phyloP scores from a whole-genome alignment of 2,888 invertebrate genomes.

The Augochlorella aurata region DNA sequence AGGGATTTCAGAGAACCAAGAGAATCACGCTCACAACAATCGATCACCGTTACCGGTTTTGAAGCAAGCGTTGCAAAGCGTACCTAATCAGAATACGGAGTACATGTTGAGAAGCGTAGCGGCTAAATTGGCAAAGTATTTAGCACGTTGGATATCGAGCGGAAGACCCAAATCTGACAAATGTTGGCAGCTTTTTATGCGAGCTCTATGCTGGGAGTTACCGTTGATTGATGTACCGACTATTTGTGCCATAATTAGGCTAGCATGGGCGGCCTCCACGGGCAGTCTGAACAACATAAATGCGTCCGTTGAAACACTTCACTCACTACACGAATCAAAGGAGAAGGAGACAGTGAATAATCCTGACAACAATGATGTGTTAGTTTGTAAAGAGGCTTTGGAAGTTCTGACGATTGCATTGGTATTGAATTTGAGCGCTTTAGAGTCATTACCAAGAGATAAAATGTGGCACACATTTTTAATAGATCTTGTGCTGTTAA shows the following conservation, averaged over 20 bases:
- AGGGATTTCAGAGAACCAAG: slow-evolving; percentile 82
- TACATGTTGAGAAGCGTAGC: slow-evolving; percentile 92
- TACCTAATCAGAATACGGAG: slow-evolving; percentile 93
- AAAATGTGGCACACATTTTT: slow-evolving; percentile 94
- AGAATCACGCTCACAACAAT: slow-evolving; percentile 74
- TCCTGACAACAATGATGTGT: slow-evolving; percentile 87
- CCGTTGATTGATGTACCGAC: slow-evolving; percentile 87
- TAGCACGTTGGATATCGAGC: slow-evolving; percentile 88
- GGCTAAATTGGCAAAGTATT: slow-evolving; percentile 90
- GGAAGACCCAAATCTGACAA: slow-evolving; percentile 83
- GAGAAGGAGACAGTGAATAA: slow-evolving; percentile 81
- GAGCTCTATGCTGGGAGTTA: slow-evolving; percentile 87
- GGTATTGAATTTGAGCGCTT: slow-evolving; percentile 93
- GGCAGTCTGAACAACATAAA: slow-evolving; percentile 86
- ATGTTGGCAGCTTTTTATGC: slow-evolving; percentile 83
- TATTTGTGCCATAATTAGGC: slow-evolving; percentile 88
- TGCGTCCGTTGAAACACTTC: slow-evolving; percentile 85
- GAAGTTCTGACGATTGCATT: slow-evolving; percentile 95
- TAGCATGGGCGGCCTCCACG: slow-evolving; percentile 91
- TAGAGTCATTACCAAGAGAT: slow-evolving; percentile 91
- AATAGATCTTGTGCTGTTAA: slow-evolving; percentile 93
- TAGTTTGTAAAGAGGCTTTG: slow-evolving; percentile 94
- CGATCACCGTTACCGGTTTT: slow-evolving; percentile 84
- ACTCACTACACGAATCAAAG: slow-evolving; percentile 85
- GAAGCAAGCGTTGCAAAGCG: slow-evolving; percentile 91